Conservation (phyloP, 2,113 vertebrate genomes). For the Suricata suricatta region DNA sequence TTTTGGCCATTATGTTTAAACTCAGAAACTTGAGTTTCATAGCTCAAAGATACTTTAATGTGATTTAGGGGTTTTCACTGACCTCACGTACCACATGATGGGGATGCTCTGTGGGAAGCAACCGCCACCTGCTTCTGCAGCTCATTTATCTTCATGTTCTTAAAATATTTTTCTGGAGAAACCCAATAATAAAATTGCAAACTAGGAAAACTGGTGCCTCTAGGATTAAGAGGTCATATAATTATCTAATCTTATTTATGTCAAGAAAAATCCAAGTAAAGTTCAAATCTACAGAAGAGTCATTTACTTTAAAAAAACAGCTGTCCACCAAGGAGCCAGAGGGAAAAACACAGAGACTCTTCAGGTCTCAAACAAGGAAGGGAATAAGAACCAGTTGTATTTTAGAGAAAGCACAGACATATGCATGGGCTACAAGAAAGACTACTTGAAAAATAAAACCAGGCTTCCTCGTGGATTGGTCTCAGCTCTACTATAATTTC, state of each 20-base stretch:
- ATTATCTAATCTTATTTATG: conserved; percentile 18
- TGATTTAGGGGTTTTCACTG: neutral
- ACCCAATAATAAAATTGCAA: neutral
- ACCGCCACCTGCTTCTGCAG: neutral
- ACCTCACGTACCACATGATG: neutral
- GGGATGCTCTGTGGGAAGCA: neutral
- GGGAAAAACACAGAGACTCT: neutral
- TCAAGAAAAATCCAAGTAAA: neutral
- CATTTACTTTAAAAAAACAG: neutral
- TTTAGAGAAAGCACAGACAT: neutral
- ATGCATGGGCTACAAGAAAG: neutral
- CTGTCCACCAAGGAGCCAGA: conserved; percentile 17
- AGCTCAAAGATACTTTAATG: conserved; percentile 20
- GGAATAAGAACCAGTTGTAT: neutral
- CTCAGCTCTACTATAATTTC: neutral
- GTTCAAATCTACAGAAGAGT: conserved; percentile 1
- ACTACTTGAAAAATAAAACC: conserved; percentile 12
- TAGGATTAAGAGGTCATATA: conserved; percentile 35
- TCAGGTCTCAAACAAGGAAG: neutral
- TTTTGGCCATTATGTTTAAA: conserved; percentile 1
- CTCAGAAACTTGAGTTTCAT: neutral
- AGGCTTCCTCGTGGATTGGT: neutral
- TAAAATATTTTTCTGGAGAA: conserved; percentile 34
- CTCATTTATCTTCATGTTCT: neutral
- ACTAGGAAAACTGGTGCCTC: conserved; percentile 2